Evolutionary conservation across 1,140 invertebrate genomes (phyloP).

Genomic region (Onthophagus taurus): DNA sequence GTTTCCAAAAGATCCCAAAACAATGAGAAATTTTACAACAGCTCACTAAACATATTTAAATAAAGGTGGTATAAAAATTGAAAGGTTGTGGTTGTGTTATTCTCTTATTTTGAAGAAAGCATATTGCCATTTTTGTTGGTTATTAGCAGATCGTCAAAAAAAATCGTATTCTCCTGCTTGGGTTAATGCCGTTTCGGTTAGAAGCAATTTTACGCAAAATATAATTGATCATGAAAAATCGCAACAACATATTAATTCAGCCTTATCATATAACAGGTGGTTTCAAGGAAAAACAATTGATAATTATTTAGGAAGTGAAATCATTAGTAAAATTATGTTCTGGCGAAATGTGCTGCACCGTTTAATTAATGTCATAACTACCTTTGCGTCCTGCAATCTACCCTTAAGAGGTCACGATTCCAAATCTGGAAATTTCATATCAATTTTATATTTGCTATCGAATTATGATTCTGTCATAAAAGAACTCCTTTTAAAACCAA

Average conservation of each 20-base stretch:
- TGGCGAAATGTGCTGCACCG: no score
- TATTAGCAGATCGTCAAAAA: slow-evolving; percentile 31
- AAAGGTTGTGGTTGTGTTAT: slow-evolving; percentile 23
- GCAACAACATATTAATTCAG: slow-evolving; percentile 27
- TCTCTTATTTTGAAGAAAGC: slow-evolving; percentile 28
- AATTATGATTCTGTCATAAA: slow-evolving; percentile 13
- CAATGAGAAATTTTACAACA: slow-evolving; percentile 23
- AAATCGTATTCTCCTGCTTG: slow-evolving; percentile 29
- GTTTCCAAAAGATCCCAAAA: slow-evolving; percentile 26
- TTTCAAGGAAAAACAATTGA: slow-evolving; percentile 28
- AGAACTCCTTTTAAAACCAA: slow-evolving; percentile 17
- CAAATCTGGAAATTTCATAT: no score
- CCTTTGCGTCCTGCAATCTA: no score
- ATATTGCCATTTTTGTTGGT: slow-evolving; percentile 31
- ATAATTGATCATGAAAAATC: slow-evolving; percentile 29
- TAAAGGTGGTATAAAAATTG: slow-evolving; percentile 28
- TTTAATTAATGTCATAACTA: no score
- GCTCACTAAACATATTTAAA: slow-evolving; percentile 28
- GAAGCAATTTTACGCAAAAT: slow-evolving; percentile 29
- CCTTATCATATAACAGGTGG: slow-evolving; percentile 28
- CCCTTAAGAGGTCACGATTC: no score
- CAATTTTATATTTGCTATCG: slow-evolving; percentile 12
- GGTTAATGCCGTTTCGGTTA: slow-evolving; percentile 30
- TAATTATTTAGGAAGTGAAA: slow-evolving; percentile 15
- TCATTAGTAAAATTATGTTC: slow-evolving; percentile 14